Evolutionary conservation across 2,888 invertebrate genomes (phyloP), one percentile per base, ranked within the genome.

Genomic region (Polyommatus iphigenia): DNA sequence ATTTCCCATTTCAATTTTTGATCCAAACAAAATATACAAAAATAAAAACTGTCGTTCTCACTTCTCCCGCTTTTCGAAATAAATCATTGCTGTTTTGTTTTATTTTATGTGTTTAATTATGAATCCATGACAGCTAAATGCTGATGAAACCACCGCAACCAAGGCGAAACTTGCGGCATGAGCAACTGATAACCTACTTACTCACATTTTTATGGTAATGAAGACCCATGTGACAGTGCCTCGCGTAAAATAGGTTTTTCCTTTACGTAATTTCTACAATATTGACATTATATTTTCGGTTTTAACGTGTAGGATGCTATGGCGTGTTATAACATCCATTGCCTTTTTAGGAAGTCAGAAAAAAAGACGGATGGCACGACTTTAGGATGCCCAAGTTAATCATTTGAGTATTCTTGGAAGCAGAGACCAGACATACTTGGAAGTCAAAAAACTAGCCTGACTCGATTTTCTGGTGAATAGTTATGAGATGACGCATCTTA

Each of bases 191-290:
- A 67, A 67, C 67, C 29, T 32, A 67, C 67, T 67, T 67, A 67
- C 67, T 29, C 6, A 67, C 32, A 67, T 67, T 67, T 67, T 67
- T 67, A 67, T 67, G 67, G 67, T 29, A 67, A 67, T 67, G 29
- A 29, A 67, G 13, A 67, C 2, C 20, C 15, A 18, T 67, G 62
- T 24, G 62, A 29, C 20, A 6, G 29, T 8, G 1, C 2, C 5
- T 67, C 67, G 67, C 67, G 67, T 32, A 32, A 67, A 67, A 67
- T 67, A 24, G 29, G 29, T 67, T 29, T 29, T 32, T 29, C 5
- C 29, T 67, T 32, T 15, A 32, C 62, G 24, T 10, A 62, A 13
- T 62, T 29, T 29, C 4, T 32, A 29, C 15, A 29, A 29, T 32
- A 67, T 29, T 5, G 10, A 29, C 13, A 29, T 67, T 32, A 32